Conservation (phyloP, 2,113 vertebrate species). For the Melanocharis versteri region DNA sequence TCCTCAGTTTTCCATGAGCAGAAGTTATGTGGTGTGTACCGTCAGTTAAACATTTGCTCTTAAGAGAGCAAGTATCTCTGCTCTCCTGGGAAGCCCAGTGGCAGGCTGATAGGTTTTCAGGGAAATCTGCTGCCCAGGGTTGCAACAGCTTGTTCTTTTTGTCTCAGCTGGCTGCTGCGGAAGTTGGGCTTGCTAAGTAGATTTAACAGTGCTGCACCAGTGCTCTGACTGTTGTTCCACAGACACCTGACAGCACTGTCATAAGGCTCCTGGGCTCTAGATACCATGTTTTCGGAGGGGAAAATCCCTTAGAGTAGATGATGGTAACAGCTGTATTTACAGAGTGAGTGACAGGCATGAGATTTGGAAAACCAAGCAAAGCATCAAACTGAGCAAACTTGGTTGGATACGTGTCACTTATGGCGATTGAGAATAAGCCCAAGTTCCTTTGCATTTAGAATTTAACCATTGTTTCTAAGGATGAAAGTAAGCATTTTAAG, state of each 20-base stretch:
- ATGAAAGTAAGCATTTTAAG: not conserved
- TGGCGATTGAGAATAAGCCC: rapidly evolving
- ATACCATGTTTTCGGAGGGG: not conserved
- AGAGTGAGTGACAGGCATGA: not conserved
- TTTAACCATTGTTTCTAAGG: not conserved
- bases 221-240: not conserved
- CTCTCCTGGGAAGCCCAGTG: not conserved
- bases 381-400: not conserved
- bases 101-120: not conserved
- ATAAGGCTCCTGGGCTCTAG: not conserved
- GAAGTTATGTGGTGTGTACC: not conserved
- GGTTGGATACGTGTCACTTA: not conserved
- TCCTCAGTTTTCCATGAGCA: not conserved
- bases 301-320: not conserved
- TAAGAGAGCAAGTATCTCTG: not conserved
- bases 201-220: not conserved
- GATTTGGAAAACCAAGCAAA: not conserved
- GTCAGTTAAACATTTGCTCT: not conserved
- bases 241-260: not conserved
- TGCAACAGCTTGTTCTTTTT: not conserved
- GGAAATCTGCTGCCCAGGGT: not conserved
- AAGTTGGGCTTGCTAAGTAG: not conserved
- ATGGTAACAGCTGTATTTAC: not conserved
- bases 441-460: not conserved
- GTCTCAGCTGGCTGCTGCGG: not conserved